These are phyloP conservation scores for Oxytorus armatus DNA, from an alignment of 2,888 invertebrate species.

Conservation along the genomic window DNA sequence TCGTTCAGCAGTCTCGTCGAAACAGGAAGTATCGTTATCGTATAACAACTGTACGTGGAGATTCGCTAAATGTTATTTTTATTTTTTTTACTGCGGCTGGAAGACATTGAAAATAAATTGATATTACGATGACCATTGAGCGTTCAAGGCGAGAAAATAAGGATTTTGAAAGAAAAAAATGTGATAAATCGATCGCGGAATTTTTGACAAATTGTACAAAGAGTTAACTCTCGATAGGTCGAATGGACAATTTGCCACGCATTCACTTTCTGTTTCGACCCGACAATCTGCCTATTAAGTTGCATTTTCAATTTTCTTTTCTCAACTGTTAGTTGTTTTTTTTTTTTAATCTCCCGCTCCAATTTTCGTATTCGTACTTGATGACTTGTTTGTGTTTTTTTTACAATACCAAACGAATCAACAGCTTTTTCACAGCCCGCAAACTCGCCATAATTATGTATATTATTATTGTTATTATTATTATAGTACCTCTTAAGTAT, in stretches of 20 bases:
- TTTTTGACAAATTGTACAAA: slow-evolving; percentile 6
- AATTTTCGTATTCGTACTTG: neutral
- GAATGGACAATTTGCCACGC: neutral
- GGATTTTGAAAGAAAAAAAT: slow-evolving; percentile 1
- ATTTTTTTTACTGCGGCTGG: too few relatives aligned
- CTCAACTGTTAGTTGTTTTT: slow-evolving; percentile 6
- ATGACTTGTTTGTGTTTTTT: slow-evolving; percentile 1
- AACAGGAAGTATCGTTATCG: slow-evolving; percentile 43
- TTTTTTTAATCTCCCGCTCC: slow-evolving; percentile 7
- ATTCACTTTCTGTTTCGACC: slow-evolving; percentile 44
- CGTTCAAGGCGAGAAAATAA: neutral
- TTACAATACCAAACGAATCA: slow-evolving; percentile 60
- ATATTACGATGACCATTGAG: too few relatives aligned
- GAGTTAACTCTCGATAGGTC: too few relatives aligned
- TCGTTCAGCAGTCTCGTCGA: slow-evolving; percentile 24
- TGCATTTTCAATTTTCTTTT: slow-evolving; percentile 10
- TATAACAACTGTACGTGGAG: slow-evolving; percentile 1
- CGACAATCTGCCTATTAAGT: slow-evolving; percentile 13
- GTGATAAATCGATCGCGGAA: slow-evolving; percentile 11
- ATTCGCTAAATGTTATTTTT: slow-evolving; percentile 17
- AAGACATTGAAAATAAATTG: slow-evolving; percentile 50
- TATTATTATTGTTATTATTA: slow-evolving; percentile 20
- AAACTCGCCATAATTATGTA: slow-evolving; percentile 61
- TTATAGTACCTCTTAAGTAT: slow-evolving; percentile 67
- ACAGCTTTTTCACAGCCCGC: slow-evolving; percentile 71